Conservation (phyloP, 2,888 invertebrate species). For the Salticus scenicus region DNA sequence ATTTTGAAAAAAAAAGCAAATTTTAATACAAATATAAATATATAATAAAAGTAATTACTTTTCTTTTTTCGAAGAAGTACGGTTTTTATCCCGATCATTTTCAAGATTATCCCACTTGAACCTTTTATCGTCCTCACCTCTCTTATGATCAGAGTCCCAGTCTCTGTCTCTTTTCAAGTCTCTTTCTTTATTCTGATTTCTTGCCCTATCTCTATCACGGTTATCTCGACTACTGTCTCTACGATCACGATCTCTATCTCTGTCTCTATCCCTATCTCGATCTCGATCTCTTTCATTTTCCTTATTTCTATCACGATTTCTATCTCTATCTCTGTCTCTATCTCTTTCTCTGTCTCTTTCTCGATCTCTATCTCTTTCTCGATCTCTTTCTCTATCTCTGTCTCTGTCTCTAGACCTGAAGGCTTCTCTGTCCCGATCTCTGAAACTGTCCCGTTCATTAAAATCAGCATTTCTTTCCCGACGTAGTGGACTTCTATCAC, state of each 20-base stretch:
- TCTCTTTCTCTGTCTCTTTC: conserved; percentile 73
- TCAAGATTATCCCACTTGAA: conserved; percentile 25
- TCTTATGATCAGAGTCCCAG: conserved; percentile 22
- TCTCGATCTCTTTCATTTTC: conserved; percentile 73
- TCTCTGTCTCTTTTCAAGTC: conserved; percentile 73
- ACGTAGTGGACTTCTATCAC: conserved; percentile 23
- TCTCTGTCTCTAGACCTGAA: conserved; percentile 73
- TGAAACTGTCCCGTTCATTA: conserved; percentile 19
- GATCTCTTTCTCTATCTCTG: conserved; percentile 72
- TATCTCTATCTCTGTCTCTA: conserved; percentile 73
- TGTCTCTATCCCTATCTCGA: conserved; percentile 47
- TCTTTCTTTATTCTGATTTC: conserved; percentile 66
- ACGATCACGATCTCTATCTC: conserved; percentile 62
- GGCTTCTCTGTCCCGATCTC: conserved; percentile 74
- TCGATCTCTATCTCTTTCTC: conserved; percentile 73
- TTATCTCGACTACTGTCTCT: conserved; percentile 72
- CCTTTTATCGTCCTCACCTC: conserved; percentile 72
- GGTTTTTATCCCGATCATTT: conserved; percentile 29
- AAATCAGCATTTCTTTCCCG: conserved; percentile 33
- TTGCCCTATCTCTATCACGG: conserved; percentile 72
- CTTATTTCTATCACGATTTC: conserved; percentile 1
- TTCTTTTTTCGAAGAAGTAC: conserved; percentile 36
- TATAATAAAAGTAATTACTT: conserved; percentile 37
- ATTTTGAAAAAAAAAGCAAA: too few species aligned
- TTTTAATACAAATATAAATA: too few species aligned